Conservation (phyloP, 1,140 invertebrate genomes). For the Drosophila seguyi region DNA sequence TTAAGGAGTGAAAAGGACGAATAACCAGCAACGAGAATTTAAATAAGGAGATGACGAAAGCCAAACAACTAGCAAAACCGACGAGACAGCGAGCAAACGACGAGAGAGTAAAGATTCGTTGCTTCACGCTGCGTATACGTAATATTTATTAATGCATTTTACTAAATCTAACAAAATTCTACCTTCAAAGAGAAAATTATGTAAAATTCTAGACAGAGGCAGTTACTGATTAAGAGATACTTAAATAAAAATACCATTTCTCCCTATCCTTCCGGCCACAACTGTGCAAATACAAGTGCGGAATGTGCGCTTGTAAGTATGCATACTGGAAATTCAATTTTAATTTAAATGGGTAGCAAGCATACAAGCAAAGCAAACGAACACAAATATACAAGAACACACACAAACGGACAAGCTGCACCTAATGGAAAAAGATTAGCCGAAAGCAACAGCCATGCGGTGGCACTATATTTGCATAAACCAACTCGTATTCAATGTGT, state of each 20-base stretch:
- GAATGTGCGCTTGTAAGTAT: constrained; percentile 24
- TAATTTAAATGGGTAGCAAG: constrained; percentile 51
- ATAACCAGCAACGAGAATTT: no score
- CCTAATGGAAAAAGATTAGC: constrained; percentile 60
- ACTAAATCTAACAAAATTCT: background rate
- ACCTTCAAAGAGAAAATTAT: background rate
- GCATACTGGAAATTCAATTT: constrained; percentile 55
- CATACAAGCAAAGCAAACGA: constrained; percentile 19
- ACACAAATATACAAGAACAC: constrained; percentile 21
- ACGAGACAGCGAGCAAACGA: background rate
- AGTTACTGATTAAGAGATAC: no score
- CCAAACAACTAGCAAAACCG: no score
- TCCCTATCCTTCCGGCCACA: constrained; percentile 2
- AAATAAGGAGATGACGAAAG: no score
- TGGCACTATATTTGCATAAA: constrained; percentile 33
- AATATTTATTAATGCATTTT: background rate
- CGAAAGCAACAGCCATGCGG: constrained; percentile 32
- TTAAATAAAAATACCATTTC: background rate
- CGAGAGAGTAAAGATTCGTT: background rate
- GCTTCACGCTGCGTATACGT: background rate
- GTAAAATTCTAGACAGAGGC: background rate
- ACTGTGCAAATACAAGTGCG: constrained; percentile 15
- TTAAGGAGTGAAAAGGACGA: no score
- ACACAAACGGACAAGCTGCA: constrained; percentile 25
- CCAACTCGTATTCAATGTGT: constrained; percentile 36